phyloP scores from a whole-genome alignment of 2,888 invertebrate genomes.

The Agrochola litura region DNA sequence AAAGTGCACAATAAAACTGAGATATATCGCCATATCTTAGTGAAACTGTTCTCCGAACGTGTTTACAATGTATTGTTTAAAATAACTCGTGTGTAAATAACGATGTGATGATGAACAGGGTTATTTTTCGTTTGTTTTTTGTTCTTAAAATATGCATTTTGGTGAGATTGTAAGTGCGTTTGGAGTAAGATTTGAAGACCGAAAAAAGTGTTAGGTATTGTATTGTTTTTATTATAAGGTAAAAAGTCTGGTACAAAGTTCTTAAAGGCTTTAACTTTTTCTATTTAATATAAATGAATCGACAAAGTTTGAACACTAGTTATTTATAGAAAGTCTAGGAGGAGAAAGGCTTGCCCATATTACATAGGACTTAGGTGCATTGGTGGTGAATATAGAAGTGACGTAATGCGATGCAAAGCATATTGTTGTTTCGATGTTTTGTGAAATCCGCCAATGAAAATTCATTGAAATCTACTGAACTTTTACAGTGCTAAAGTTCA shows the following conservation, averaged over 20 bases:
- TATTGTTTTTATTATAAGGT: neutral
- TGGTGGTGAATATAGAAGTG: neutral
- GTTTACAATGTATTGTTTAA: conserved; percentile 24
- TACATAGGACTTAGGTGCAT: neutral
- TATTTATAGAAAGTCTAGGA: neutral
- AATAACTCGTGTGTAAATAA: neutral
- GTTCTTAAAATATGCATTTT: neutral
- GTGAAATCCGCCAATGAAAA: neutral
- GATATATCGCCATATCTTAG: conserved; percentile 14
- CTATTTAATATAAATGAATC: neutral
- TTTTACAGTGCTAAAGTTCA: neutral
- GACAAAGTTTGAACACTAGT: neutral
- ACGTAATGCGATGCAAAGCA: neutral
- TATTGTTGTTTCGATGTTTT: neutral
- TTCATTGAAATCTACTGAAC: neutral
- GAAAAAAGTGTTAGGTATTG: neutral
- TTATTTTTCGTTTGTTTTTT: conserved; percentile 12
- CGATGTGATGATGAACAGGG: neutral
- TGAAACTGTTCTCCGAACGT: conserved; percentile 4
- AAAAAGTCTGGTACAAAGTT: neutral
- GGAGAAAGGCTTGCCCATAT: neutral
- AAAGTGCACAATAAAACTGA: conserved; percentile 34
- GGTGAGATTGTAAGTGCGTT: neutral
- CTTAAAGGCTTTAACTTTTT: neutral
- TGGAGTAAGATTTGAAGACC: neutral